These are phyloP conservation scores for Acronicta aceris DNA, from an alignment of 2,888 invertebrate species.

Conservation along the genomic window DNA sequence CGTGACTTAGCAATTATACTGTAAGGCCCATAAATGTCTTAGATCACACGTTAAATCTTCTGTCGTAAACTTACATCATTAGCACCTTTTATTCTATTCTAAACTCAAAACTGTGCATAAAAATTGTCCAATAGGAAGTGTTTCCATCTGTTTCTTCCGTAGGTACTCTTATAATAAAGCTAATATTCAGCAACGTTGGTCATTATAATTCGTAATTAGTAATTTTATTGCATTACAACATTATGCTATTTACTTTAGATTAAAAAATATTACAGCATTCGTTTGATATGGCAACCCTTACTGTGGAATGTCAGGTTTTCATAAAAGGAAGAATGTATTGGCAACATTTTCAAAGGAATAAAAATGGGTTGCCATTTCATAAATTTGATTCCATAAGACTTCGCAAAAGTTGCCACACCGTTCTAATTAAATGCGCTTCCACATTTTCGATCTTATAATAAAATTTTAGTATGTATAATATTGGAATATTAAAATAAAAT, in stretches of 20 bases:
- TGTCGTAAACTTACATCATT: conserved; percentile 2
- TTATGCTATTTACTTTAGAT: conserved; percentile 54
- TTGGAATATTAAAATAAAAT: conserved; percentile 55
- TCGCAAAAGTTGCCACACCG: neutral
- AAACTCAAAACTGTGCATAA: conserved; percentile 15
- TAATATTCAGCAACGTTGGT: conserved; percentile 63
- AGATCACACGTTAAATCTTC: no score
- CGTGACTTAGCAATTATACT: no score
- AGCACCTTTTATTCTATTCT: conserved; percentile 35
- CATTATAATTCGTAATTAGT: conserved; percentile 64
- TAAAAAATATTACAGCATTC: conserved; percentile 36
- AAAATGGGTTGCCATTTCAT: no score
- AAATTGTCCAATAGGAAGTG: conserved; percentile 11
- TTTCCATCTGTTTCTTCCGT: conserved; percentile 46
- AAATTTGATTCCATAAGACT: no score
- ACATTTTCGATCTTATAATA: conserved; percentile 43
- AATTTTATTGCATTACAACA: conserved; percentile 58
- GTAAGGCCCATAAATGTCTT: no score
- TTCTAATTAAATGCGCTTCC: conserved; percentile 25
- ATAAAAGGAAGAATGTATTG: no score
- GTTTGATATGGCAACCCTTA: conserved; percentile 25
- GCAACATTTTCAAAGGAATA: no score
- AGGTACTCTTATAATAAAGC: conserved; percentile 52
- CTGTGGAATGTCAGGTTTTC: neutral
- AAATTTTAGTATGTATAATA: conserved; percentile 20